These are phyloP conservation scores for Catamblyrhynchus diadema DNA, from an alignment of 2,797 vertebrate genomes.

Conservation along the genomic window DNA sequence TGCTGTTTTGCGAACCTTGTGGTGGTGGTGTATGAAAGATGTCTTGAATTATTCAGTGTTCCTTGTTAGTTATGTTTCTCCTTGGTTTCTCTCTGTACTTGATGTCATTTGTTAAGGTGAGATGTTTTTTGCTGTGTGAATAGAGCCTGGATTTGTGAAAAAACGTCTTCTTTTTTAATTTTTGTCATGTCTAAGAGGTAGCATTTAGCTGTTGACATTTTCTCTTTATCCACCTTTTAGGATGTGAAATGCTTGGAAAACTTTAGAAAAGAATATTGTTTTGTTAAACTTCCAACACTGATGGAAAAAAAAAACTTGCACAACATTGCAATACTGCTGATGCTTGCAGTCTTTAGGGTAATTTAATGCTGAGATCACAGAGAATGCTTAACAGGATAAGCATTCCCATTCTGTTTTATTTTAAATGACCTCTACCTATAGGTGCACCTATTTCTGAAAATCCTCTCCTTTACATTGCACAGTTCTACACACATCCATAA, in stretches of 20 bases:
- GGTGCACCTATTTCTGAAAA: neutral
- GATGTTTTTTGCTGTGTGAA: neutral
- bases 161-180: neutral
- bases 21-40: neutral
- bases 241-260: neutral
- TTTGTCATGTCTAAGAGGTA: neutral
- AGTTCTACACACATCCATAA: neutral
- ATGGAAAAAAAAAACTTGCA: neutral
- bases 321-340: neutral
- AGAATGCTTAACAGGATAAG: constrained; percentile 16
- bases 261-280: neutral
- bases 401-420: neutral
- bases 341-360: constrained; percentile 8
- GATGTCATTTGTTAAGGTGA: neutral
- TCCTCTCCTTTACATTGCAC: neutral
- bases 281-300: neutral
- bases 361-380: constrained; percentile 28
- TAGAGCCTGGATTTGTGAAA: neutral
- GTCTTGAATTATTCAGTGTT: constrained; percentile 58
- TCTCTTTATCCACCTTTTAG: neutral
- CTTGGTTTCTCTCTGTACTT: constrained; percentile 4
- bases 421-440: neutral
- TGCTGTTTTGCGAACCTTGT: neutral
- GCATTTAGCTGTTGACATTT: neutral
- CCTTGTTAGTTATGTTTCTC: constrained; percentile 25